A percentile compares a stretch with the other conserved stretches of the same genome.
Evolutionary conservation across 2,888 invertebrate genomes (phyloP).

Genomic region (Microplitis deprimator): DNA sequence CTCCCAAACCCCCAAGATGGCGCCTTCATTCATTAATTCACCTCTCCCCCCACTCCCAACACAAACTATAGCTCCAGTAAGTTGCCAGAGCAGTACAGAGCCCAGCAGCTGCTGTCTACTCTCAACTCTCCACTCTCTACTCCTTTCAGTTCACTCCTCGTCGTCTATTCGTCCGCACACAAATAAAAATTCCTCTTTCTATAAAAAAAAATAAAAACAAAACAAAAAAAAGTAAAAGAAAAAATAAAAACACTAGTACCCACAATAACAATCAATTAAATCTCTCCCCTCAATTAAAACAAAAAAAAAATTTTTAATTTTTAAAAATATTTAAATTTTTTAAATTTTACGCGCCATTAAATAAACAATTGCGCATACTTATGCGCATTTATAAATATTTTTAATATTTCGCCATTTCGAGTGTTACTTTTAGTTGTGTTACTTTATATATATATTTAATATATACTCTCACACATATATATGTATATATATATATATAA

Average conservation of each 20-base stretch:
- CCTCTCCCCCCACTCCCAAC: too few relatives aligned
- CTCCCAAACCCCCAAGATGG: too few relatives aligned
- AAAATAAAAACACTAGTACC: neutral
- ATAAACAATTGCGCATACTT: neutral
- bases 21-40: too few relatives aligned
- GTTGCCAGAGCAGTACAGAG: too few relatives aligned
- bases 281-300: neutral
- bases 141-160: neutral
- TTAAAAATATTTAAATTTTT: neutral
- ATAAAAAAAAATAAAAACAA: neutral
- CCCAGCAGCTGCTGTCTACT: neutral
- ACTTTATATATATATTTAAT: neutral
- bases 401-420: too few relatives aligned
- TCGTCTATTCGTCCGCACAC: neutral
- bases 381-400: too few relatives aligned
- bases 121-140: neutral
- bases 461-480: neutral
- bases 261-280: neutral
- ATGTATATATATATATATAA: constrained; percentile 1
- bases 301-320: too few relatives aligned
- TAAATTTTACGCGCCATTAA: neutral
- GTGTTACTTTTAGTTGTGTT: too few relatives aligned
- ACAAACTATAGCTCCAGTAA: too few relatives aligned
- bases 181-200: neutral
- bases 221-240: too few relatives aligned